Conservation (phyloP, 1,140 invertebrate species). For the Cephus cinctus region DNA sequence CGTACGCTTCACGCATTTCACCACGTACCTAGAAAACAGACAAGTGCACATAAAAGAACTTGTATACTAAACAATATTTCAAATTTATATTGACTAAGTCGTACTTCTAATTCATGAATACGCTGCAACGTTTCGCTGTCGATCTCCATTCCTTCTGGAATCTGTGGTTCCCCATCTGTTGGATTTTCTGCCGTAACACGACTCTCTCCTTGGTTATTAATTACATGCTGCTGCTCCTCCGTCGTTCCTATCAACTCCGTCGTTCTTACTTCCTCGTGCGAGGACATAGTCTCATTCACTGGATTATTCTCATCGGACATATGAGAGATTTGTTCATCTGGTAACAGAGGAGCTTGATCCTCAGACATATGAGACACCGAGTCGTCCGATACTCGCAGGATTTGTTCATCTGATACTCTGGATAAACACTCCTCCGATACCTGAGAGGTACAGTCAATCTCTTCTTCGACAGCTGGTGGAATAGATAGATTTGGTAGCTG, state of each 20-base stretch:
- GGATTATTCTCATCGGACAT: conserved; percentile 33
- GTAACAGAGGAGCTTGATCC: conserved; percentile 22
- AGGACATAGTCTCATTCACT: conserved; percentile 26
- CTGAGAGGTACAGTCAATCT: conserved; percentile 14
- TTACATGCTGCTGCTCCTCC: conserved; percentile 30
- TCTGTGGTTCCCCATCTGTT: conserved; percentile 39
- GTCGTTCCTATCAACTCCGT: conserved; percentile 22
- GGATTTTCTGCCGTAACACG: background rate
- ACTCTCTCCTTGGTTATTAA: conserved; percentile 24
- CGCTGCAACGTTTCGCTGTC: conserved; percentile 51
- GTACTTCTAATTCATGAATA: conserved; percentile 51
- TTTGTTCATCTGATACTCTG: conserved; percentile 32
- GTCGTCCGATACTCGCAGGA: conserved; percentile 34
- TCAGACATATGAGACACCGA: background rate
- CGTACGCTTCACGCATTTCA: conserved; percentile 52
- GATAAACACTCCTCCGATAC: conserved; percentile 27
- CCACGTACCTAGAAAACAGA: conserved; percentile 39
- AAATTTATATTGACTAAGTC: no score
- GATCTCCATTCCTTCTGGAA: conserved; percentile 52
- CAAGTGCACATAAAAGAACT: background rate
- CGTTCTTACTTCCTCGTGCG: conserved; percentile 26
- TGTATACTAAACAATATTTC: no score
- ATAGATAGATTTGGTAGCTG: background rate
- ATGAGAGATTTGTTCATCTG: conserved; percentile 39
- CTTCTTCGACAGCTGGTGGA: conserved; percentile 2